A percentile compares a stretch with the other conserved stretches of the same genome.
phyloP scores from a whole-genome alignment of 2,113 vertebrate genomes.

The Tetrax tetrax region DNA sequence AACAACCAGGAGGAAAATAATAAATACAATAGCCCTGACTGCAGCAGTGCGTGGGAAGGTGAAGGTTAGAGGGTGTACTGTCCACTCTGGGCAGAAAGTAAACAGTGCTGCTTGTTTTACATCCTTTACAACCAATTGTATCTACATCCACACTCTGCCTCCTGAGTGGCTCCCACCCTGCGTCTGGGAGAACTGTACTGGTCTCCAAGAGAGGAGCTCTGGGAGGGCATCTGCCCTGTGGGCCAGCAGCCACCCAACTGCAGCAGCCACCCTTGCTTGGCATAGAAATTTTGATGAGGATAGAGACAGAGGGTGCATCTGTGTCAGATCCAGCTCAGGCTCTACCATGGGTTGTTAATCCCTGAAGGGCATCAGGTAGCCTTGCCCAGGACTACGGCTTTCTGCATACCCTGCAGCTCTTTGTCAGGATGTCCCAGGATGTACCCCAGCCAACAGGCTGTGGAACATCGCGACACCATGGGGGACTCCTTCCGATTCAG shows the following conservation, averaged over 20 bases:
- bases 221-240: background rate
- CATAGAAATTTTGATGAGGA: background rate
- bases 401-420: background rate
- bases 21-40: background rate
- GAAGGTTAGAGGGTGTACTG: background rate
- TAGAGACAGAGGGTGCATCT: background rate
- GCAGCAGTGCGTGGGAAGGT: accelerated
- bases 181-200: background rate
- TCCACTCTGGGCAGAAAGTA: background rate
- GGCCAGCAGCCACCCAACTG: background rate
- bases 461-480: accelerated
- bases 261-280: background rate
- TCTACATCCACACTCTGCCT: background rate
- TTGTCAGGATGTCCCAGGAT: background rate
- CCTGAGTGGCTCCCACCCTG: background rate
- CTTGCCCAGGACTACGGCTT: background rate
- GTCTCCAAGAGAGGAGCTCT: background rate
- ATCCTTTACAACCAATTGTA: background rate
- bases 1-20: background rate
- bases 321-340: background rate
- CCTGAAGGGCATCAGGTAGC: background rate
- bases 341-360: background rate
- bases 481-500: background rate
- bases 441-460: background rate
- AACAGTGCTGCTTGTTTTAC: background rate